Conservation (phyloP, 2,888 invertebrate genomes). For the Dasypolia templi region DNA sequence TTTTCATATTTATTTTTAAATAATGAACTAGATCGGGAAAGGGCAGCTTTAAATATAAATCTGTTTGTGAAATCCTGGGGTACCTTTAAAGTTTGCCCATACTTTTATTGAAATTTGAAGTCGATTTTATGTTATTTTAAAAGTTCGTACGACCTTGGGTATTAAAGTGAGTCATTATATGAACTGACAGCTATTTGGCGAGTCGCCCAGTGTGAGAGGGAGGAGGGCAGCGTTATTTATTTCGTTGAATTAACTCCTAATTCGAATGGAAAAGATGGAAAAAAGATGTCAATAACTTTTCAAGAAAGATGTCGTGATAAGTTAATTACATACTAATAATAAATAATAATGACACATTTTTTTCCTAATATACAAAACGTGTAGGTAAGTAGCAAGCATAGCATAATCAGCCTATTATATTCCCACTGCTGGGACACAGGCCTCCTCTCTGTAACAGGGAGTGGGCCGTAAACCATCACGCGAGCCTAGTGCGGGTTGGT, state of each 20-base stretch:
- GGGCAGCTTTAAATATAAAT: slow-evolving; percentile 42
- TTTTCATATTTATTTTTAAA: slow-evolving; percentile 36
- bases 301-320: too few relatives aligned
- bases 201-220: slow-evolving; percentile 46
- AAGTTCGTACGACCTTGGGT: slow-evolving; percentile 45
- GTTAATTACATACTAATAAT: too few relatives aligned
- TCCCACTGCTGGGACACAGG: too few relatives aligned
- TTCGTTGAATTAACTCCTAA: slow-evolving; percentile 35
- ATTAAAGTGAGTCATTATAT: slow-evolving; percentile 52
- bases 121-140: slow-evolving; percentile 41
- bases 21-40: slow-evolving; percentile 22
- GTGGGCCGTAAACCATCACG: too few relatives aligned
- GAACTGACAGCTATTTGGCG: slow-evolving; percentile 61
- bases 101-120: slow-evolving; percentile 45
- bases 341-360: background rate
- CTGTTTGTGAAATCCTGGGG: slow-evolving; percentile 16
- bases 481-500: too few relatives aligned
- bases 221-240: slow-evolving; percentile 52
- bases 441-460: too few relatives aligned
- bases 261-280: slow-evolving; percentile 30
- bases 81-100: slow-evolving; percentile 16
- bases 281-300: too few relatives aligned
- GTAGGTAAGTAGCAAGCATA: too few relatives aligned
- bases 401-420: too few relatives aligned
- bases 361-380: background rate